Evolutionary conservation across 2,888 invertebrate species (phyloP), one percentile per base, ranked within the genome.

Genomic region (Cenopis cana): DNA sequence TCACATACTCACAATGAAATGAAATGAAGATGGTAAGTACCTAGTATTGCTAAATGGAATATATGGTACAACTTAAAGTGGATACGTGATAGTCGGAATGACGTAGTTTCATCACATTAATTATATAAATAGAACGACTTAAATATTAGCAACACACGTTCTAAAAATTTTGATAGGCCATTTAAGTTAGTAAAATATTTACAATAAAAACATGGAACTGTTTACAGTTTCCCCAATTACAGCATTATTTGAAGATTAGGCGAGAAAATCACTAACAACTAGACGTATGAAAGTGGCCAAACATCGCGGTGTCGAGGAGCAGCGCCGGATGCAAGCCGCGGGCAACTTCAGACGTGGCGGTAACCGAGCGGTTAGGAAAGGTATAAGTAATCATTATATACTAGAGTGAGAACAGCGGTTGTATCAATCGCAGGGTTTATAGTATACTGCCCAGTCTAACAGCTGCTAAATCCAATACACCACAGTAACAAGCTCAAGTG

Each of bases 171-270:
- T 88, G 89, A 82, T 93, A 92, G 91, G 91, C 92, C 91, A 88
- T 91, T 86, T 86, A 89, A 89, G 81, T 89, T 87, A 89, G 80
- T 87, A 90, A 88, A 90, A 90, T 93, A 93, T 93, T 88, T 93
- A 93, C 93, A 93, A 82, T 90, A 90, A 90, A 87, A 88, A 88
- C 85, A 86, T 80, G 87, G 88, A 88, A 89, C 87, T 84, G 87
- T 88, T 89, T 86, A 89, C 89, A 90, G 88, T 88, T 90, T 83
- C 87, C 85, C 82, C 86, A 70, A 82, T 78, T 84, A 90, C 82
- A 85, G 85, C 82, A 82, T 87, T 89, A 89, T 83, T 89, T 84
- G 85, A 90, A 92, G 85, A 89, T 90, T 92, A 91, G 88, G 88
- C 91, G 86, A 89, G 86, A 91, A 89, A 89, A 89, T 86, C 80